Conservation (phyloP, 2,888 invertebrate genomes). For the Dynastes tityus region DNA sequence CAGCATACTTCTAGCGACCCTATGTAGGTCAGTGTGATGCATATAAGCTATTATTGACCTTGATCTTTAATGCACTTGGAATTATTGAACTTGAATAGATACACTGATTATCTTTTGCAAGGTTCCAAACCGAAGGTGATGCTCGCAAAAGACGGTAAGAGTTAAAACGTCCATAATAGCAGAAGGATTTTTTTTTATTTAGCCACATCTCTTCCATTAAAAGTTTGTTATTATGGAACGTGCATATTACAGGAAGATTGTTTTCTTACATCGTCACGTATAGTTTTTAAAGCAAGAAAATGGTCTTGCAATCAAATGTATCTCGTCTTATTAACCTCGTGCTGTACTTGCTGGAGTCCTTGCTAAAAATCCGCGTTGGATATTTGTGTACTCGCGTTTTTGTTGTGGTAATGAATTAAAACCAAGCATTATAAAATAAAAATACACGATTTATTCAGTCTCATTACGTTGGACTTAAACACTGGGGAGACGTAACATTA, state of each 20-base stretch:
- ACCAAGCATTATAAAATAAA: conserved; percentile 46
- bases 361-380: conserved; percentile 53
- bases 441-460: conserved; percentile 69
- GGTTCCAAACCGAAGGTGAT: neutral
- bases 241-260: conserved; percentile 4
- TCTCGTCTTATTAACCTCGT: conserved; percentile 56
- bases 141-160: neutral
- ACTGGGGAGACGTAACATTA: conserved; percentile 61
- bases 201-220: neutral
- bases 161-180: too few relatives aligned
- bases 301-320: neutral
- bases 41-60: conserved; percentile 63
- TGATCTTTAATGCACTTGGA: conserved; percentile 63
- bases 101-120: neutral
- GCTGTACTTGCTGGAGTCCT: conserved; percentile 59
- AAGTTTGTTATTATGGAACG: conserved; percentile 6
- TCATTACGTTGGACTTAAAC: conserved; percentile 66
- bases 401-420: neutral
- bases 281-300: conserved; percentile 12
- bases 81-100: conserved; percentile 54
- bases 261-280: conserved; percentile 8
- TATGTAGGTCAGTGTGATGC: conserved; percentile 68
- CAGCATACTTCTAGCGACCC: conserved; percentile 62
- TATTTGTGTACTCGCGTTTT: neutral
- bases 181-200: too few relatives aligned